Evolutionary conservation across 2,797 vertebrate genomes (phyloP).

Genomic region (Cyprinodon diabolis): DNA sequence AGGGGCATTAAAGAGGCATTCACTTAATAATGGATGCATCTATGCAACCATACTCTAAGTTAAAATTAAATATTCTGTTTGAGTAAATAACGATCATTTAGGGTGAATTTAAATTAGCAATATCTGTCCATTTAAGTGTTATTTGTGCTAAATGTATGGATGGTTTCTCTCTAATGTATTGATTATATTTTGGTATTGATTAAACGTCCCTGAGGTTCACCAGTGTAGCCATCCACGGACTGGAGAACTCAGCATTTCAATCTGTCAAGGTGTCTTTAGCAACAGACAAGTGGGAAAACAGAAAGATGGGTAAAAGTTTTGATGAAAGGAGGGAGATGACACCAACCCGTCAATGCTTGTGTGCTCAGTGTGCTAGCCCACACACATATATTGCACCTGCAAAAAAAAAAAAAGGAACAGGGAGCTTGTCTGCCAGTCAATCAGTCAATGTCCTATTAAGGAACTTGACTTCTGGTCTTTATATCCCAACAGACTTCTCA

Average conservation of each 20-base stretch:
- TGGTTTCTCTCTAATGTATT: conserved; percentile 31
- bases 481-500: conserved; percentile 53
- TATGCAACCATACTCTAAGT: too few species aligned
- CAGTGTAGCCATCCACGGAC: conserved; percentile 51
- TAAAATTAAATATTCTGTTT: conserved; percentile 6
- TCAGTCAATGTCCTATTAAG: conserved; percentile 66
- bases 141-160: conserved; percentile 8
- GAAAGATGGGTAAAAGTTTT: conserved; percentile 23
- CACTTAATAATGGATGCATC: too few species aligned
- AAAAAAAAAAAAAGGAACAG: conserved; percentile 22
- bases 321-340: conserved; percentile 54
- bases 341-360: conserved; percentile 45
- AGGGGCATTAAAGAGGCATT: too few species aligned
- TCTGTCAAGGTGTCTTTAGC: conserved; percentile 72
- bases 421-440: conserved; percentile 54
- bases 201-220: conserved; percentile 49
- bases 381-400: conserved; percentile 24
- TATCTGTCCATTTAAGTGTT: conserved; percentile 3
- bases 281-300: conserved; percentile 25
- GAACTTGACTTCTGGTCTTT: conserved; percentile 60
- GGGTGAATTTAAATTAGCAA: neutral
- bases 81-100: conserved; percentile 16
- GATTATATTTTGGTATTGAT: conserved; percentile 63
- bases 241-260: conserved; percentile 58
- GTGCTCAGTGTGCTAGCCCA: neutral